Evolutionary conservation across 2,797 vertebrate species (phyloP).

Genomic region (Hyperoplus immaculatus): DNA sequence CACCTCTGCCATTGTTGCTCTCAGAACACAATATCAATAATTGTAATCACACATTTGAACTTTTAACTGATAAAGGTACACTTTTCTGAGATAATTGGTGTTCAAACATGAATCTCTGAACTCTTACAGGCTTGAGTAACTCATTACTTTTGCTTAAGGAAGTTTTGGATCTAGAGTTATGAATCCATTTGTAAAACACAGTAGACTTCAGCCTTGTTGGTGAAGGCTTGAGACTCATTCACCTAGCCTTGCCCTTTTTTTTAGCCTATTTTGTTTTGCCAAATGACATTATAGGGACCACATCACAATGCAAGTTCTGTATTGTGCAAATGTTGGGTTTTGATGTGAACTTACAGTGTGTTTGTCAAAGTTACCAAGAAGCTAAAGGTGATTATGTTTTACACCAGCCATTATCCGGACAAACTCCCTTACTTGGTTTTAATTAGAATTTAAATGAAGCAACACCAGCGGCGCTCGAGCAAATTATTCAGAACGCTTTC

Average conservation of each 20-base stretch:
- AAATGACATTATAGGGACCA: not conserved
- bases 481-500: slow-evolving; percentile 59
- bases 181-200: not conserved
- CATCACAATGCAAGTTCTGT: not conserved
- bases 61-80: not conserved
- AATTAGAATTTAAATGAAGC: slow-evolving; percentile 50
- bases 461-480: slow-evolving; percentile 7
- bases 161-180: not conserved
- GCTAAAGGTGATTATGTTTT: not conserved
- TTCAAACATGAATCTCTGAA: not conserved
- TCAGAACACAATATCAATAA: not conserved
- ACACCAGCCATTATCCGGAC: not conserved
- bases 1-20: not conserved
- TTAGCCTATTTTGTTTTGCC: too few species aligned
- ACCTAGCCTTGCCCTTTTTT: slow-evolving; percentile 1
- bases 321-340: not conserved
- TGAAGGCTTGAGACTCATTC: not conserved
- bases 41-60: not conserved
- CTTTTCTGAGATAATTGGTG: not conserved
- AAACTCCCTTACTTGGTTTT: slow-evolving; percentile 29
- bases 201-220: not conserved
- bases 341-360: slow-evolving; percentile 9
- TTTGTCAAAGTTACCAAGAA: not conserved
- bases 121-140: not conserved
- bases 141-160: slow-evolving; percentile 4